Conservation (phyloP, 2,888 invertebrate species). For the Caenorhabditis becei region DNA sequence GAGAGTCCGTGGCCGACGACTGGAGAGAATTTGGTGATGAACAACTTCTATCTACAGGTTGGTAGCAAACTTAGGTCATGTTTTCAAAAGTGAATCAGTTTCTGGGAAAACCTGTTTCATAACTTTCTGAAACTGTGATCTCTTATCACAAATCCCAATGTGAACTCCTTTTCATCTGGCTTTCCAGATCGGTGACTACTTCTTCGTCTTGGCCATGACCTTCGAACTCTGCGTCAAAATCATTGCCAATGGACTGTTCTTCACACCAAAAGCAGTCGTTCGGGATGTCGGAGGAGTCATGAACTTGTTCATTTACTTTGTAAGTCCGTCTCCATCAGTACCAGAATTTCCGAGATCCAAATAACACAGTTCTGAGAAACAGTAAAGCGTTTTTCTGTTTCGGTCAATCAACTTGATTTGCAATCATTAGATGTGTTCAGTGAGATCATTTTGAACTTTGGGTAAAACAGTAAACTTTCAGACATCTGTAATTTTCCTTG, state of each 20-base stretch:
- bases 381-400: too few species aligned
- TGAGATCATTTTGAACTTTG: too few species aligned
- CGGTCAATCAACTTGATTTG: too few species aligned
- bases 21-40: constrained; percentile 88
- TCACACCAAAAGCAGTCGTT: constrained; percentile 98
- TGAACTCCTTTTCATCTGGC: too few species aligned
- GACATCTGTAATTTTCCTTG: constrained; percentile 95
- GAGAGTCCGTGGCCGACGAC: constrained; percentile 89
- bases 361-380: too few species aligned
- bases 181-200: constrained; percentile 90
- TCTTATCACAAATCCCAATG: background rate
- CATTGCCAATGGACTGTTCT: constrained; percentile 96
- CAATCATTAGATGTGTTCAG: too few species aligned
- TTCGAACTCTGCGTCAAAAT: constrained; percentile 95
- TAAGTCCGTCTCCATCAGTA: too few species aligned
- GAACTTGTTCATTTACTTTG: constrained; percentile 97
- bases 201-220: constrained; percentile 98
- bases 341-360: too few species aligned
- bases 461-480: too few species aligned
- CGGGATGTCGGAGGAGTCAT: constrained; percentile 97
- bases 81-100: too few species aligned
- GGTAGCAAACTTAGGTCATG: too few species aligned
- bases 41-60: constrained; percentile 92
- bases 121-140: background rate
- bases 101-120: background rate